Conservation (phyloP, 1,140 invertebrate genomes). For the Mercenaria mercenaria region DNA sequence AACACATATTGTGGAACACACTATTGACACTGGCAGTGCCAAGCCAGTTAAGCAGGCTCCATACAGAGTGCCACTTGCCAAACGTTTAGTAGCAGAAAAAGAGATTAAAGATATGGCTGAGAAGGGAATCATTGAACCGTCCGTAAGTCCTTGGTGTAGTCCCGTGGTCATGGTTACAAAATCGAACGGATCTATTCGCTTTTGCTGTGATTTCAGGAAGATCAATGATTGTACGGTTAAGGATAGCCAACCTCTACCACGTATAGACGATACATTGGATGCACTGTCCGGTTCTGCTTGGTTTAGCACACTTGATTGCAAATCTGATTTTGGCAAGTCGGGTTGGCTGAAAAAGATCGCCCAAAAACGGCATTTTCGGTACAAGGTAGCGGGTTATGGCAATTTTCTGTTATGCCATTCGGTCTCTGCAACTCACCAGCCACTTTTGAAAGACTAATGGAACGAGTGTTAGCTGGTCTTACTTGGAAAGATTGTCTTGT, state of each 20-base stretch:
- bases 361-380: constrained; percentile 4
- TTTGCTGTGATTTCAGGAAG: too few relatives aligned
- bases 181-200: constrained; percentile 83
- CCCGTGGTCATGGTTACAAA: constrained; percentile 87
- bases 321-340: constrained; percentile 41
- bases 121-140: constrained; percentile 78
- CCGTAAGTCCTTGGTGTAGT: constrained; percentile 86
- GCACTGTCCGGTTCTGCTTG: too few relatives aligned
- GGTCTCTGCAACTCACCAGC: constrained; percentile 66
- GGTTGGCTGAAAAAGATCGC: not conserved
- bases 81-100: too few relatives aligned
- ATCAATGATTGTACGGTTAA: constrained; percentile 65
- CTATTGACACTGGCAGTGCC: constrained; percentile 17
- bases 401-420: too few relatives aligned
- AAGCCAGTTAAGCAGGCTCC: constrained; percentile 12
- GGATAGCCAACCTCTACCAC: constrained; percentile 47
- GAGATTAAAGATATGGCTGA: too few relatives aligned
- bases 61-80: too few relatives aligned
- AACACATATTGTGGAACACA: too few relatives aligned
- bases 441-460: constrained; percentile 76
- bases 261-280: too few relatives aligned
- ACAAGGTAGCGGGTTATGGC: too few relatives aligned
- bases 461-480: constrained; percentile 64
- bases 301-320: constrained; percentile 39
- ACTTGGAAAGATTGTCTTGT: constrained; percentile 36